Evolutionary conservation across 2,113 vertebrate genomes (phyloP).

Genomic region (Amblyopsis rosae): DNA sequence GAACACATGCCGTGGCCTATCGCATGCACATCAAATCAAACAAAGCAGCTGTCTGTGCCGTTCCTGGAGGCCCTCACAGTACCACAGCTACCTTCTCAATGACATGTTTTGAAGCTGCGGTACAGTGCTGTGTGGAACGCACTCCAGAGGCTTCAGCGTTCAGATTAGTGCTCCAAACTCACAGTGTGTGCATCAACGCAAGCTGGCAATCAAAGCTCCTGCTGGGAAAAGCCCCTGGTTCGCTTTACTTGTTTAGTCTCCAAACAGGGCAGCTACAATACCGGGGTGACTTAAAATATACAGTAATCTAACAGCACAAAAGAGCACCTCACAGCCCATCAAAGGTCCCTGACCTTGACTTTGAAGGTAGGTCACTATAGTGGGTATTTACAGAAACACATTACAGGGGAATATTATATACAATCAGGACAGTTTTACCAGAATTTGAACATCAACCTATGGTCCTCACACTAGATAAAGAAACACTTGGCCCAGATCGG

Average conservation of each 20-base stretch:
- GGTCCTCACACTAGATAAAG: background rate
- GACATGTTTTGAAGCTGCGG: slow-evolving; percentile 38
- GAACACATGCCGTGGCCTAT: slow-evolving; percentile 33
- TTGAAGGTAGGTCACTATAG: too few species aligned
- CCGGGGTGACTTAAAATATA: background rate
- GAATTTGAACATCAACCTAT: too few species aligned
- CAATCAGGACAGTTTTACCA: background rate
- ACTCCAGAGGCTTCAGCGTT: slow-evolving; percentile 26
- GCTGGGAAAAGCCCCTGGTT: background rate
- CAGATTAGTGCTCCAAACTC: slow-evolving; percentile 38
- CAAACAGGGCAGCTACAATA: background rate
- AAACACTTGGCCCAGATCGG: slow-evolving; percentile 9
- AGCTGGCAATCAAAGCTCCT: slow-evolving; percentile 40
- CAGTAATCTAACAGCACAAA: too few species aligned
- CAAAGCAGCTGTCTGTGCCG: slow-evolving; percentile 30
- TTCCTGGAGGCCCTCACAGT: slow-evolving; percentile 20
- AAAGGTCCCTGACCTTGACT: too few species aligned
- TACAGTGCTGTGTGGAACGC: slow-evolving; percentile 27
- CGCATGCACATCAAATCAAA: slow-evolving; percentile 38
- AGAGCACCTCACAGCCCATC: too few species aligned
- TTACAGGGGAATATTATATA: background rate
- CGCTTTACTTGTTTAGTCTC: too few species aligned
- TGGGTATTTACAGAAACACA: too few species aligned
- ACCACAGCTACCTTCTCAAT: slow-evolving; percentile 39
- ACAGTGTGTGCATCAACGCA: slow-evolving; percentile 39